Percentiles rank a stretch among this genome's conserved stretches.
Conservation (phyloP, 2,797 vertebrate species). For the Emys orbicularis region DNA sequence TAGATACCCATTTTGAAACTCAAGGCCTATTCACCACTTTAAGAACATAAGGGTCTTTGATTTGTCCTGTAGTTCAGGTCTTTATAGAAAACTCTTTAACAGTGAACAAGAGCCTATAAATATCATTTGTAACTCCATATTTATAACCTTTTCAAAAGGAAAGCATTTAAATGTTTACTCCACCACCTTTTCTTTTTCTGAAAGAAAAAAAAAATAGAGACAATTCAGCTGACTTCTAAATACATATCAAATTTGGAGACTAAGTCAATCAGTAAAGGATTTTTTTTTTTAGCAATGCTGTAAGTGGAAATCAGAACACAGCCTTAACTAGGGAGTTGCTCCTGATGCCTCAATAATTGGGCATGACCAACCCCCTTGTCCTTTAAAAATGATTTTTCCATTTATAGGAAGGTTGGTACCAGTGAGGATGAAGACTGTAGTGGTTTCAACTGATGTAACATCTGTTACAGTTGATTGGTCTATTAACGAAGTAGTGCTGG, state of each 20-base stretch:
- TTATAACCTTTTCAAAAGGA: not conserved
- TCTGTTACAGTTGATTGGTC: accelerated
- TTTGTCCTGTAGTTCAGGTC: not conserved
- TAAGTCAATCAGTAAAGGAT: too few species aligned
- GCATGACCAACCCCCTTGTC: too few species aligned
- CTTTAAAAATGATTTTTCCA: too few species aligned
- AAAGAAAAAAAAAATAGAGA: not conserved
- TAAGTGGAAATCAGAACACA: too few species aligned
- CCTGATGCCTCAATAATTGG: too few species aligned
- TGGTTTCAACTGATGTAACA: not conserved
- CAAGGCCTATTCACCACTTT: not conserved
- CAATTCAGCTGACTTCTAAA: too few species aligned
- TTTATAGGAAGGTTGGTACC: accelerated
- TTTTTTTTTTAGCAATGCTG: too few species aligned
- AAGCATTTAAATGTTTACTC: not conserved
- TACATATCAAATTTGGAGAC: too few species aligned
- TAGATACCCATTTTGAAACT: constrained; percentile 9
- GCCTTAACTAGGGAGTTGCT: too few species aligned
- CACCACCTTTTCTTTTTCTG: not conserved
- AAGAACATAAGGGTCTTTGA: not conserved
- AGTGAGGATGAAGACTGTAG: accelerated
- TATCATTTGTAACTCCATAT: not conserved
- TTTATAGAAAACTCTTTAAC: not conserved
- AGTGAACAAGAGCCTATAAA: not conserved
- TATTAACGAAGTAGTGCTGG: not conserved